These are phyloP conservation scores for Helicorthomorpha holstii DNA, from an alignment of 1,140 invertebrate species.

Conservation along the genomic window DNA sequence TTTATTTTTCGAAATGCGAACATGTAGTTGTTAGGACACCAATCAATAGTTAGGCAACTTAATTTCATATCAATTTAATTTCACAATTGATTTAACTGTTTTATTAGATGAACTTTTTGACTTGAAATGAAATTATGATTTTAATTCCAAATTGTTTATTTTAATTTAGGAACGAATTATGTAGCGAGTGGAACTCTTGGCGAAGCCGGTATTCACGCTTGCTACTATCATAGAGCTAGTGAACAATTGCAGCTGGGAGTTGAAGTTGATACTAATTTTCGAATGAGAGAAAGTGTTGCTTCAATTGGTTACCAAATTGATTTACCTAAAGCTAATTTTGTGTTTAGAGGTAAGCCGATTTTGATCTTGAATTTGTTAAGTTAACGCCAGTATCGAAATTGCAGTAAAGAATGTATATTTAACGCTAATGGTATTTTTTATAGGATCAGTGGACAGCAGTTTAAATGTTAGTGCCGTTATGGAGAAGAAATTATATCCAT, in stretches of 20 bases:
- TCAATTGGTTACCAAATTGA: constrained; percentile 92
- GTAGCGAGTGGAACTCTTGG: constrained; percentile 56
- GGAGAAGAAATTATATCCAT: constrained; percentile 77
- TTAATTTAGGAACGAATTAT: constrained; percentile 28
- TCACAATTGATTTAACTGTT: too few relatives aligned
- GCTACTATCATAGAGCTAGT: constrained; percentile 88
- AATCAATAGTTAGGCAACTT: too few relatives aligned
- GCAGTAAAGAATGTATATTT: neutral
- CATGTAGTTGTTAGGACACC: too few relatives aligned
- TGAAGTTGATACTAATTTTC: constrained; percentile 51
- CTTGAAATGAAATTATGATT: constrained; percentile 4
- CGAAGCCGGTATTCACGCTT: constrained; percentile 62
- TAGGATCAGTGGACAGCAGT: constrained; percentile 83
- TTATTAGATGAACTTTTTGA: constrained; percentile 1
- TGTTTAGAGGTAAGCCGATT: constrained; percentile 75
- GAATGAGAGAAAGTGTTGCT: constrained; percentile 77
- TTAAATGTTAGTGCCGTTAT: constrained; percentile 86
- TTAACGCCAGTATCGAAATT: neutral
- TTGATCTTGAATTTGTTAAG: too few relatives aligned
- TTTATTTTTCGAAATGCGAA: too few relatives aligned
- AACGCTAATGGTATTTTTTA: constrained; percentile 15
- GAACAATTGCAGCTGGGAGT: constrained; percentile 64
- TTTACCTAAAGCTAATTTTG: constrained; percentile 83
- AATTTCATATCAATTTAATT: too few relatives aligned
- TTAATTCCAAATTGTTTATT: constrained; percentile 5